phyloP scores from a whole-genome alignment of 1,140 invertebrate genomes.

The Carposina sasakii region DNA sequence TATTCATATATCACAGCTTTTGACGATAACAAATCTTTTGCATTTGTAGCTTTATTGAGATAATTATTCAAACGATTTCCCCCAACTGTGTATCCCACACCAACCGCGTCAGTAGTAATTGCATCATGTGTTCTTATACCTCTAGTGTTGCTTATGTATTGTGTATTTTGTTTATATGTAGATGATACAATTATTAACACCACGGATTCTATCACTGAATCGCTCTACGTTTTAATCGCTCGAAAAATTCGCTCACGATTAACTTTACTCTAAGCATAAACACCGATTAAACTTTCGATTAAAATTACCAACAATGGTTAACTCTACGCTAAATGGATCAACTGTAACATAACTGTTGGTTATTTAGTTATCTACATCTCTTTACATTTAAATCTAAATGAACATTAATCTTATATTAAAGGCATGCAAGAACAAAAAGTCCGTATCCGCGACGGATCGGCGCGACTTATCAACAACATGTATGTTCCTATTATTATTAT shows the following conservation, averaged over 20 bases:
- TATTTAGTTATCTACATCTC: conserved; percentile 48
- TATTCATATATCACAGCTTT: conserved; percentile 71
- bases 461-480: conserved; percentile 37
- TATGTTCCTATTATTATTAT: conserved; percentile 50
- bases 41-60: conserved; percentile 67
- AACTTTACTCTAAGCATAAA: conserved; percentile 66
- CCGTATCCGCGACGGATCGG: not conserved
- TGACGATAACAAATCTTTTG: conserved; percentile 72
- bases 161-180: conserved; percentile 9
- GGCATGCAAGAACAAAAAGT: conserved; percentile 57
- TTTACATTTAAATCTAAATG: conserved; percentile 46
- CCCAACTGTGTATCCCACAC: conserved; percentile 1
- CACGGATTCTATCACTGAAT: conserved; percentile 15
- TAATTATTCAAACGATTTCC: conserved; percentile 60
- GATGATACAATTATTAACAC: conserved; percentile 3
- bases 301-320: conserved; percentile 28
- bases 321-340: conserved; percentile 43
- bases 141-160: not conserved
- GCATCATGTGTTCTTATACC: not conserved
- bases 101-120: conserved; percentile 2
- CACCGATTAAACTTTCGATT: conserved; percentile 57
- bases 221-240: too few relatives aligned
- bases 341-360: conserved; percentile 51
- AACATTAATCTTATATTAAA: conserved; percentile 47
- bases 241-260: conserved; percentile 62